Percentiles rank a stretch among this genome's conserved stretches.
These are phyloP conservation scores for Neotragus pygmaeus DNA, from an alignment of 2,113 vertebrate genomes.

Conservation along the genomic window DNA sequence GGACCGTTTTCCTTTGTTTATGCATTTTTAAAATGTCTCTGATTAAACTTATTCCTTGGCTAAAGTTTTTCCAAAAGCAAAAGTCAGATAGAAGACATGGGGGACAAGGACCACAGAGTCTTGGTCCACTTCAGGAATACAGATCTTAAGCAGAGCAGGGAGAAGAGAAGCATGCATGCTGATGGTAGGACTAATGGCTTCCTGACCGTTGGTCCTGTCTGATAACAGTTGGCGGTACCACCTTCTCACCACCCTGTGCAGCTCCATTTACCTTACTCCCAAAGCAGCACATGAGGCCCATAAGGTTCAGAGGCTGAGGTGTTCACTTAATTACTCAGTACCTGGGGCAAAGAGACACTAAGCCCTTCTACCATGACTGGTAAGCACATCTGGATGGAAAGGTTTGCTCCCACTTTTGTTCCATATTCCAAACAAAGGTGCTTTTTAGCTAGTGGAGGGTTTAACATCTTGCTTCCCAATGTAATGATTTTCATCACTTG, in stretches of 20 bases:
- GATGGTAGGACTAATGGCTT: not conserved
- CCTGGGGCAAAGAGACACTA: not conserved
- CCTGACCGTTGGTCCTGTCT: not conserved
- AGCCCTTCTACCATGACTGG: not conserved
- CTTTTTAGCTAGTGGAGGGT: conserved; percentile 13
- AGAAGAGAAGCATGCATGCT: not conserved
- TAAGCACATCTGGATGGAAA: not conserved
- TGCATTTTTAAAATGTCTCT: no score
- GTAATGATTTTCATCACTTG: conserved; percentile 54
- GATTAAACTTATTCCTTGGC: no score
- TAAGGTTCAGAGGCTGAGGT: not conserved
- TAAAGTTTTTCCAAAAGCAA: no score
- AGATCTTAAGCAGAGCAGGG: not conserved
- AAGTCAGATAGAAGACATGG: no score
- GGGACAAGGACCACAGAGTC: not conserved
- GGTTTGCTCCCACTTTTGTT: not conserved
- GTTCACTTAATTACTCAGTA: not conserved
- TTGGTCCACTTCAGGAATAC: not conserved
- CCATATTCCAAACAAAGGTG: not conserved
- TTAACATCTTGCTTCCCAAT: not conserved
- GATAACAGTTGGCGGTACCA: not conserved
- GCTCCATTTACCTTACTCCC: not conserved
- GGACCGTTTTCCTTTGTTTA: no score
- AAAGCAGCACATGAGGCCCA: not conserved
- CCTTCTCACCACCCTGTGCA: not conserved